Conservation (phyloP, 2,113 vertebrate genomes). For the Origma solitaria region DNA sequence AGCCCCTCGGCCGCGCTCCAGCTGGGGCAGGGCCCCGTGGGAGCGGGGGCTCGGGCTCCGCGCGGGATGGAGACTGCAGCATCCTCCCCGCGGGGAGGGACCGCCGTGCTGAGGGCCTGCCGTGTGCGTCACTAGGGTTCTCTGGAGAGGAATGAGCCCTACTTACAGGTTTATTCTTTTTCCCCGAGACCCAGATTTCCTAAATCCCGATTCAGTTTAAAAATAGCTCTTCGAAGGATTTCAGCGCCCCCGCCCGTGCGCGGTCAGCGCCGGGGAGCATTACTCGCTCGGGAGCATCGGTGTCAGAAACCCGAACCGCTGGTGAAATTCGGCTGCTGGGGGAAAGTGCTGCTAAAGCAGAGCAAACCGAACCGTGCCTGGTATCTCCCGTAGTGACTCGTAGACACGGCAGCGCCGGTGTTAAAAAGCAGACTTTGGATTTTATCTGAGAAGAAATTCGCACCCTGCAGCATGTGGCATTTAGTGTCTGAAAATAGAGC, state of each 20-base stretch:
- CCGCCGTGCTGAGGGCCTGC: fast-evolving
- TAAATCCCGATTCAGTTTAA: neutral
- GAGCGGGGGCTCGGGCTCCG: no score
- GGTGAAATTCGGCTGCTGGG: neutral
- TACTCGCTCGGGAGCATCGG: neutral
- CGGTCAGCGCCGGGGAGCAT: neutral
- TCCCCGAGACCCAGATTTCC: neutral
- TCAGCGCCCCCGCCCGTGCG: fast-evolving
- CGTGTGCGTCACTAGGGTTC: neutral
- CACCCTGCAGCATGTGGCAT: neutral
- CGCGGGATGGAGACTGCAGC: neutral
- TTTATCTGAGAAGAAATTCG: neutral
- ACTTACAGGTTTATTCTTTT: neutral
- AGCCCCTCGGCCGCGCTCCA: neutral
- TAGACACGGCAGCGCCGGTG: fast-evolving
- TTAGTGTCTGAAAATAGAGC: neutral
- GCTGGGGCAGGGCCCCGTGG: neutral
- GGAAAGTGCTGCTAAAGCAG: neutral
- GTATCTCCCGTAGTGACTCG: fast-evolving
- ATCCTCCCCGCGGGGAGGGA: neutral
- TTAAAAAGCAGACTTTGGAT: neutral
- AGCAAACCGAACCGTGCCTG: no score
- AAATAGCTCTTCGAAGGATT: neutral
- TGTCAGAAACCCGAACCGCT: fast-evolving
- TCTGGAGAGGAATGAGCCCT: neutral